Evolutionary conservation across 1,140 invertebrate species (phyloP).

Genomic region (Anastatus disparis): DNA sequence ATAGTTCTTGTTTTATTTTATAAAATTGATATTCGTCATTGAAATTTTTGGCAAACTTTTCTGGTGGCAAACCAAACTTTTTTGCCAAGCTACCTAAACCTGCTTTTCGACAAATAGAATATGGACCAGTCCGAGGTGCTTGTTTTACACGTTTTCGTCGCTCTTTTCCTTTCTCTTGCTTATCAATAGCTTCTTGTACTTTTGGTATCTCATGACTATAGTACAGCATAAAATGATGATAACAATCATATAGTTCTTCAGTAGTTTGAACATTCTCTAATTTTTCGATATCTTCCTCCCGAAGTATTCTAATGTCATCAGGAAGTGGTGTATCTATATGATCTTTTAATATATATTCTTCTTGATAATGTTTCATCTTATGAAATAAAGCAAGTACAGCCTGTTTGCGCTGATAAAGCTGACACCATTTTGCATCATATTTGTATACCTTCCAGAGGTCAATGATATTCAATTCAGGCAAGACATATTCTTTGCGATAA

Average conservation of each 20-base stretch:
- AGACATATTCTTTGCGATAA: slow-evolving; percentile 97
- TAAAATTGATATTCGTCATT: slow-evolving; percentile 97
- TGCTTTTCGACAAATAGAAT: slow-evolving; percentile 85
- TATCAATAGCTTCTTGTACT: slow-evolving; percentile 80
- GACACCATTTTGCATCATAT: slow-evolving; percentile 97
- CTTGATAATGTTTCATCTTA: slow-evolving; percentile 93
- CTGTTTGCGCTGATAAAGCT: slow-evolving; percentile 85
- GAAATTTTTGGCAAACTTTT: slow-evolving; percentile 97
- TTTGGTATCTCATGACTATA: slow-evolving; percentile 86
- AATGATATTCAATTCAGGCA: slow-evolving; percentile 93
- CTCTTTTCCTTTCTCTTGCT: slow-evolving; percentile 71
- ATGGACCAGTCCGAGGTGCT: slow-evolving; percentile 86
- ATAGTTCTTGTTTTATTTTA: slow-evolving; percentile 92
- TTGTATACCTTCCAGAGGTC: slow-evolving; percentile 98
- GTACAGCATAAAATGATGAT: slow-evolving; percentile 93
- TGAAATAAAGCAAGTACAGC: slow-evolving; percentile 86
- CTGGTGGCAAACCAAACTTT: slow-evolving; percentile 92
- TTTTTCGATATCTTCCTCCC: slow-evolving; percentile 88
- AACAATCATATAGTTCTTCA: slow-evolving; percentile 92
- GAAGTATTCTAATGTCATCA: slow-evolving; percentile 83
- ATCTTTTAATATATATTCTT: slow-evolving; percentile 85
- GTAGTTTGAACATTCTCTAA: slow-evolving; percentile 84
- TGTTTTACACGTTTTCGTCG: slow-evolving; percentile 78
- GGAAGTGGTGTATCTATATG: slow-evolving; percentile 85
- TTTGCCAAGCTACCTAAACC: slow-evolving; percentile 86